Percentiles rank a stretch among this genome's conserved stretches.
Evolutionary conservation across 2,113 vertebrate genomes (phyloP).

Genomic region (Dascyllus trimaculatus): DNA sequence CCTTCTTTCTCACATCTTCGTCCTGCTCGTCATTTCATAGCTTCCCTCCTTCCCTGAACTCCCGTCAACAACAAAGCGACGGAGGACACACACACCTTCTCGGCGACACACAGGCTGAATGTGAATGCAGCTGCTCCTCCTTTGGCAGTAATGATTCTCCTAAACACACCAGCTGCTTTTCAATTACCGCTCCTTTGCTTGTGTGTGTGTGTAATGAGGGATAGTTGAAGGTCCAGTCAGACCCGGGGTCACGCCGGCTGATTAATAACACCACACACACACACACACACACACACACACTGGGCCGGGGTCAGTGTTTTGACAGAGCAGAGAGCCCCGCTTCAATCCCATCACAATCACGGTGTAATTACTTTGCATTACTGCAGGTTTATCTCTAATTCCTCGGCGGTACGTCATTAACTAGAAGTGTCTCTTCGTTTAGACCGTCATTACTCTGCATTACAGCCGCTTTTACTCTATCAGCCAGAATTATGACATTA

Average conservation of each 20-base stretch:
- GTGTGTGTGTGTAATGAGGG: slow-evolving; percentile 42
- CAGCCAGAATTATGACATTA: slow-evolving; percentile 66
- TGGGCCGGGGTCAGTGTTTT: slow-evolving; percentile 70
- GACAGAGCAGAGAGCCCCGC: slow-evolving; percentile 58
- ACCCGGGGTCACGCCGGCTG: slow-evolving; percentile 59
- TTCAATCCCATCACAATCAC: slow-evolving; percentile 72
- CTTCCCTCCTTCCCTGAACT: slow-evolving; percentile 27
- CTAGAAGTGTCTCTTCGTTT: slow-evolving; percentile 63
- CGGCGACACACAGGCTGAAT: slow-evolving; percentile 1
- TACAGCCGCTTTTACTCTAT: slow-evolving; percentile 59
- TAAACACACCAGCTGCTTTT: slow-evolving; percentile 74
- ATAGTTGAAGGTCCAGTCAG: slow-evolving; percentile 71
- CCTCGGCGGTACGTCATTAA: slow-evolving; percentile 59
- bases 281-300: slow-evolving; percentile 36
- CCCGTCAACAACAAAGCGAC: slow-evolving; percentile 19
- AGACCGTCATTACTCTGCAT: slow-evolving; percentile 61
- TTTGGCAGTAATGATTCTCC: slow-evolving; percentile 58
- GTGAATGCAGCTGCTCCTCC: slow-evolving; percentile 65
- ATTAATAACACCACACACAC: slow-evolving; percentile 58
- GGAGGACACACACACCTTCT: not conserved
- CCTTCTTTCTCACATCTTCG: not conserved
- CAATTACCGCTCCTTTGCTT: slow-evolving; percentile 52
- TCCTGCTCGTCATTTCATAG: not conserved
- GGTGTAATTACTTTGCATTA: slow-evolving; percentile 78
- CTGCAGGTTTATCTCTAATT: slow-evolving; percentile 76